Conservation (phyloP, 2,888 invertebrate species). For the Laothoe populi region DNA sequence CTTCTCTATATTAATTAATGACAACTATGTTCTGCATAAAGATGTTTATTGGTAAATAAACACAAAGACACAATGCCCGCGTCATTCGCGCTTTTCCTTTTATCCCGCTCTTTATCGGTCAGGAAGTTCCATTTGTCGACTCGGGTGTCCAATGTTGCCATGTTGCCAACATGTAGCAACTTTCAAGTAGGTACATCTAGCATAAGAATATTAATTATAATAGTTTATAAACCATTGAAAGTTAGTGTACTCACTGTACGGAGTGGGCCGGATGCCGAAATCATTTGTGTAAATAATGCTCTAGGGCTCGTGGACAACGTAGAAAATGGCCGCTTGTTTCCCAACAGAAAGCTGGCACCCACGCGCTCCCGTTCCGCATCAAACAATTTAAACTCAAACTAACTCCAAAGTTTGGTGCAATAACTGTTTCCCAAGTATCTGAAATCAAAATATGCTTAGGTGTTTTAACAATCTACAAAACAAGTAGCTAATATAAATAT, state of each 20-base stretch:
- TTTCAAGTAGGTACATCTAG: not conserved
- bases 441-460: not conserved
- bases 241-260: too few species aligned
- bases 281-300: slow-evolving; percentile 51
- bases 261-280: slow-evolving; percentile 50
- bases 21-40: too few species aligned
- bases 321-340: slow-evolving; percentile 55
- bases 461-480: too few species aligned
- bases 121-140: too few species aligned
- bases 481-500: not conserved
- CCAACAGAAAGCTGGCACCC: slow-evolving; percentile 38
- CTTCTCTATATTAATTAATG: too few species aligned
- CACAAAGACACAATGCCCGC: too few species aligned
- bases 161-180: too few species aligned
- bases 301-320: slow-evolving; percentile 43
- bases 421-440: not conserved
- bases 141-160: too few species aligned
- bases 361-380: slow-evolving; percentile 38
- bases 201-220: slow-evolving; percentile 3
- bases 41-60: too few species aligned
- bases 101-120: too few species aligned
- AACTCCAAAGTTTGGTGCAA: slow-evolving; percentile 29
- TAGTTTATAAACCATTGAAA: not conserved
- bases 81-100: too few species aligned
- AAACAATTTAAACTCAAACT: slow-evolving; percentile 45